These are phyloP conservation scores for Ophraella communa DNA, from an alignment of 2,888 invertebrate species.

Conservation along the genomic window DNA sequence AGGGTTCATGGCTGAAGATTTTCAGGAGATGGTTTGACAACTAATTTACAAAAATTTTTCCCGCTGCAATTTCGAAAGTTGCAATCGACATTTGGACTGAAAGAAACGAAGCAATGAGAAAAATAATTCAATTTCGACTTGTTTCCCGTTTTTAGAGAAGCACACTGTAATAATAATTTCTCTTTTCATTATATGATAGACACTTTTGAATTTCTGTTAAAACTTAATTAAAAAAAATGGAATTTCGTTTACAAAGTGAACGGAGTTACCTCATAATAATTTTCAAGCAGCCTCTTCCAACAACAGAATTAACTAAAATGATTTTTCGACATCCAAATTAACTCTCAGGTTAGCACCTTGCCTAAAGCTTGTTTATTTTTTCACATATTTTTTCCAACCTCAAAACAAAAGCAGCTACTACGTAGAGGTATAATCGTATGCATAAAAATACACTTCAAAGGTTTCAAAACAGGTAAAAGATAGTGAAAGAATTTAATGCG, in stretches of 20 bases:
- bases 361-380: constrained; percentile 10
- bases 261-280: not conserved
- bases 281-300: not conserved
- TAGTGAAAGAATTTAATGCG: not conserved
- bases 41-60: too few relatives aligned
- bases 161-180: too few relatives aligned
- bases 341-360: not conserved
- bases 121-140: too few relatives aligned
- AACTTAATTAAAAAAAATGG: not conserved
- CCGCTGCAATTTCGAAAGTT: too few relatives aligned
- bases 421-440: too few relatives aligned
- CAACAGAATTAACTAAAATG: constrained; percentile 1
- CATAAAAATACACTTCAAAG: not conserved
- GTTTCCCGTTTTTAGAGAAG: too few relatives aligned
- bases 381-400: constrained; percentile 1
- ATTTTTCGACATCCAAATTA: constrained; percentile 5
- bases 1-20: too few relatives aligned
- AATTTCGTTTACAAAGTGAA: not conserved
- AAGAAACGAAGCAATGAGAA: too few relatives aligned
- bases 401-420: not conserved
- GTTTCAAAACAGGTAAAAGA: not conserved
- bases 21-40: too few relatives aligned
- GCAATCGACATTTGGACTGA: too few relatives aligned
- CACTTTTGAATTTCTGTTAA: too few relatives aligned
- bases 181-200: too few relatives aligned